Conservation (phyloP, 2,797 vertebrate species). For the Leuciscus waleckii region DNA sequence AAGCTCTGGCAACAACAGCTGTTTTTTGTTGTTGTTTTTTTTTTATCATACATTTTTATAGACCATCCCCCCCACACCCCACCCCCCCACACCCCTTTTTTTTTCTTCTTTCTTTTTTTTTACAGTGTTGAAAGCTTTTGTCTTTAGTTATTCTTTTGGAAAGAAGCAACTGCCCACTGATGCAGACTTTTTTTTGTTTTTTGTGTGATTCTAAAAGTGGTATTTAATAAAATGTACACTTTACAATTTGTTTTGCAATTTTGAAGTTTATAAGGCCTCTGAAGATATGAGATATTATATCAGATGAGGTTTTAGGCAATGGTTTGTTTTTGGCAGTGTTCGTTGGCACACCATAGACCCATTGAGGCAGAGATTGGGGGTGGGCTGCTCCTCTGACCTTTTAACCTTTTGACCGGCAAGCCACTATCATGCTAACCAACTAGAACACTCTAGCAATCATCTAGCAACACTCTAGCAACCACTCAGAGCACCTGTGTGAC, state of each 20-base stretch:
- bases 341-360: neutral
- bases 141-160: neutral
- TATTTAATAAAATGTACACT: neutral
- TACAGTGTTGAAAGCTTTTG: neutral
- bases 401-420: constrained; percentile 19
- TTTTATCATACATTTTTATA: neutral
- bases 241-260: neutral
- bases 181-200: neutral
- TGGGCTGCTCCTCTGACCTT: constrained; percentile 10
- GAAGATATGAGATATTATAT: neutral
- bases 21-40: neutral
- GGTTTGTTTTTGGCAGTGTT: neutral
- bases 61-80: no score
- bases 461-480: constrained; percentile 22
- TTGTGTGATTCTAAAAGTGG: neutral
- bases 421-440: constrained; percentile 72
- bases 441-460: constrained; percentile 67
- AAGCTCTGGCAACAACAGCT: neutral
- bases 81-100: no score
- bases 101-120: neutral
- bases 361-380: neutral
- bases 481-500: neutral
- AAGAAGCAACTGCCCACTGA: neutral
- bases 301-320: neutral
- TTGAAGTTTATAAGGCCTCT: neutral